These are phyloP conservation scores for Coreius guichenoti DNA, from an alignment of 2,797 vertebrate genomes.

Conservation along the genomic window DNA sequence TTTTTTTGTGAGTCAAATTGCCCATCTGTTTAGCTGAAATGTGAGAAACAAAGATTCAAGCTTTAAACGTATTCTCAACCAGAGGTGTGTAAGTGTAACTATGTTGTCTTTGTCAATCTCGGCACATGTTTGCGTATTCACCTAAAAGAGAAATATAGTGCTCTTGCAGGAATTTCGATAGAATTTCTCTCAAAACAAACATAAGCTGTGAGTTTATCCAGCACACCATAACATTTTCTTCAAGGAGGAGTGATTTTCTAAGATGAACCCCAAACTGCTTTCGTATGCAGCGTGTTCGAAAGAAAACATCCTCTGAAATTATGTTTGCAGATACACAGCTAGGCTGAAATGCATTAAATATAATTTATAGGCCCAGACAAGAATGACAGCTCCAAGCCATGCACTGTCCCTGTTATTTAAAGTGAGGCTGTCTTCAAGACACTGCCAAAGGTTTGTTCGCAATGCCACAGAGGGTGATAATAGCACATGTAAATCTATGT, in stretches of 20 bases:
- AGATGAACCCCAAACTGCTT: constrained; percentile 37
- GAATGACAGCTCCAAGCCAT: constrained; percentile 74
- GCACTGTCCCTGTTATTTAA: constrained; percentile 77
- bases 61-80: constrained; percentile 3
- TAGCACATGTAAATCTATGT: constrained; percentile 74
- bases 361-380: constrained; percentile 69
- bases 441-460: constrained; percentile 73
- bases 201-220: constrained; percentile 43
- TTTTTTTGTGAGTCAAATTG: not conserved
- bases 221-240: constrained; percentile 39
- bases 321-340: constrained; percentile 49
- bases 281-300: constrained; percentile 10
- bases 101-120: constrained; percentile 26
- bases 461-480: constrained; percentile 74
- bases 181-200: constrained; percentile 47
- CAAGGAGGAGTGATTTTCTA: constrained; percentile 32
- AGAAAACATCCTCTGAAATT: constrained; percentile 19
- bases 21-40: constrained; percentile 23
- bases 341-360: constrained; percentile 73
- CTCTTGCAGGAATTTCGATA: constrained; percentile 41
- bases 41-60: not conserved
- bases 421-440: constrained; percentile 72
- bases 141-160: constrained; percentile 30
- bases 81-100: constrained; percentile 17
- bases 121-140: not conserved